Evolutionary conservation across 2,888 invertebrate genomes (phyloP), one percentile per base, ranked within the genome.

Genomic region (Polymixis lichenea): DNA sequence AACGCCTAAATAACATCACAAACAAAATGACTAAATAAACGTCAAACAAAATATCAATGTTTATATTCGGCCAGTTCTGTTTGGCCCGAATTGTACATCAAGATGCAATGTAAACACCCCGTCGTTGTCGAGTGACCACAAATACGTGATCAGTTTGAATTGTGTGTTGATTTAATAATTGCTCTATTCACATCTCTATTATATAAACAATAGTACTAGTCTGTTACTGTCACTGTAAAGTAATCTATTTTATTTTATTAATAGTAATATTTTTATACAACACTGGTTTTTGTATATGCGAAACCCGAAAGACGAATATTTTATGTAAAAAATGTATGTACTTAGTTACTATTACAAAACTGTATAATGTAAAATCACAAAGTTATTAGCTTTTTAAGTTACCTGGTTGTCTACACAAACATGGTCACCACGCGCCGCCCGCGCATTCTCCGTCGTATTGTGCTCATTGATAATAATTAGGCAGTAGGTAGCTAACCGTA

Each of bases 61-160:
- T 68, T 68, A 68, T 77, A 43, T 58, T 58, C 38, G 13, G n/a
- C 13, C 25, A 53, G 69, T 43, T 17, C 4, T 5, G 7, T 60
- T 17, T 61, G 68, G n/a, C 67, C 60, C 17, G 15, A 80, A 86
- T 66, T 86, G 80, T 64, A 72, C 73, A 83, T 74, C 80, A 83
- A 83, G 64, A 83, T 85, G 72, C 68, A 80, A 38, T 70, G 69
- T 62, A 80, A 85, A 85, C 80, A 85, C 43, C 75, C 0, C 15
- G 61, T 13, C 19, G 62, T 55, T 65, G 62, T 43, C 22, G 58
- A 75, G 67, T 19, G 43, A 60, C 22, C 56, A 65, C 75, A 77
- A 80, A 80, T 66, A 85, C 53, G 67, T 62, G 73, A 68, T 64
- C 68, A 55, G 55, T 84, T 81, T 66, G 53, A 56, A 77, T 65